Conservation (phyloP, 2,888 invertebrate species). For the Diarsia dahlii region DNA sequence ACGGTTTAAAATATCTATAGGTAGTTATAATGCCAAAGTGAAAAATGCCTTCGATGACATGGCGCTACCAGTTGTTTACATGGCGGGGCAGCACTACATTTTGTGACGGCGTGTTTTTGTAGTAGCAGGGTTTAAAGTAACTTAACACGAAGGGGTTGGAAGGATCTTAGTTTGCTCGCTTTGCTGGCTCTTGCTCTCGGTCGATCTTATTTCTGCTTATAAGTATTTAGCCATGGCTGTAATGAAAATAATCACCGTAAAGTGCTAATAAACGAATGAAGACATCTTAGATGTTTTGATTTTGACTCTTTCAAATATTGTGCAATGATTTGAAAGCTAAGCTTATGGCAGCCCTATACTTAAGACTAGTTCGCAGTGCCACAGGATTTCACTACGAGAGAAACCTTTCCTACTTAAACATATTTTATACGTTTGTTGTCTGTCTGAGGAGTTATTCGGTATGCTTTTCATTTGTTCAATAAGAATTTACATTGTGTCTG, state of each 20-base stretch:
- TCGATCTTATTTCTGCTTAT: constrained; percentile 7
- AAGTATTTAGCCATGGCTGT: constrained; percentile 6
- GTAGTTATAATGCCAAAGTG: neutral
- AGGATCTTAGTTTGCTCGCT: no score
- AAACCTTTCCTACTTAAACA: constrained; percentile 42
- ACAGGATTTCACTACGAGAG: constrained; percentile 44
- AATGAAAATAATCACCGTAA: constrained; percentile 11
- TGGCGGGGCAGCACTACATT: no score
- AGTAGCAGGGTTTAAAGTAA: no score
- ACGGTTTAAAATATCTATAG: neutral
- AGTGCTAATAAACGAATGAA: neutral
- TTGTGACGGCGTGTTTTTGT: no score
- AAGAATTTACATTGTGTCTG: no score
- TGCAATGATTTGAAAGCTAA: neutral
- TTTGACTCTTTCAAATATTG: neutral
- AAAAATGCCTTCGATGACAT: no score
- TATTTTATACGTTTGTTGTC: constrained; percentile 24
- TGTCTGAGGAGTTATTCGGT: neutral
- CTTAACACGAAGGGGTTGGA: no score
- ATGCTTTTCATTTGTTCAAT: no score
- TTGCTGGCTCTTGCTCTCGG: no score
- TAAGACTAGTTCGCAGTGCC: constrained; percentile 22
- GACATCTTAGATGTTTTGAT: neutral
- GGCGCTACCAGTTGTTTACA: no score
- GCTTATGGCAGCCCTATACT: constrained; percentile 38